Evolutionary conservation across 2,888 invertebrate genomes (phyloP), one percentile per base, ranked within the genome.

Genomic region (Aporophyla nigra): DNA sequence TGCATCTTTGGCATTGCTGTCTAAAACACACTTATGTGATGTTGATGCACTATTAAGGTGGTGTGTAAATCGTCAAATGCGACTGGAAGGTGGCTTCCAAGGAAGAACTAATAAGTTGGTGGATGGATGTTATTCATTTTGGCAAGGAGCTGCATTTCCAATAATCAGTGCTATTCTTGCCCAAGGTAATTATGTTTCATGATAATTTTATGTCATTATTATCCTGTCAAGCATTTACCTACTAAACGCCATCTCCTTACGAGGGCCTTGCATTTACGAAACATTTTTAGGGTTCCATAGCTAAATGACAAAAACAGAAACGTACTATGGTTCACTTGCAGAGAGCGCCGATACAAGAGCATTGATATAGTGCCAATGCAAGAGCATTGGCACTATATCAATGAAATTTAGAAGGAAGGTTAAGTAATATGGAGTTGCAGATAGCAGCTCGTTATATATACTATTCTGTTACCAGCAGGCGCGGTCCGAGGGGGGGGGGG

Each of bases 121-220:
- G 0, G 99, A 99, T 97, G 99, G 99, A 5, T 99, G 99, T 94
- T 99, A 99, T 93, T 99, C 99, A 0, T 99, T 99, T 96, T 99
- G 99, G 99, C 99, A 99, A 95, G 99, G 99, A 49, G 99, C 98
- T 69, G 97, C 98, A 63, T 98, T 99, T 93, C 99, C 99, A 33
- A 97, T 99, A 63, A 97, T 99, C 62, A 98, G 99, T 93, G 97
- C 98, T 78, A 97, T 98, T 83, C 95, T 98, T 94, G 93, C 96
- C 43, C 93, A 97, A 93, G 97, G 96, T 96, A 82, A 74, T 21
- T 43, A 46, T 67, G n/a, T 10, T 5, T 56, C 21, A 43, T 65
- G 10, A 58, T 58, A 58, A 10, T 27, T 9, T 46, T 46, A 61
- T 53, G n/a, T 33, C 9, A 73, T 73, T 58, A 43, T 2, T 71